phyloP scores from a whole-genome alignment of 2,113 vertebrate genomes.

The Chaetodon trifascialis region DNA sequence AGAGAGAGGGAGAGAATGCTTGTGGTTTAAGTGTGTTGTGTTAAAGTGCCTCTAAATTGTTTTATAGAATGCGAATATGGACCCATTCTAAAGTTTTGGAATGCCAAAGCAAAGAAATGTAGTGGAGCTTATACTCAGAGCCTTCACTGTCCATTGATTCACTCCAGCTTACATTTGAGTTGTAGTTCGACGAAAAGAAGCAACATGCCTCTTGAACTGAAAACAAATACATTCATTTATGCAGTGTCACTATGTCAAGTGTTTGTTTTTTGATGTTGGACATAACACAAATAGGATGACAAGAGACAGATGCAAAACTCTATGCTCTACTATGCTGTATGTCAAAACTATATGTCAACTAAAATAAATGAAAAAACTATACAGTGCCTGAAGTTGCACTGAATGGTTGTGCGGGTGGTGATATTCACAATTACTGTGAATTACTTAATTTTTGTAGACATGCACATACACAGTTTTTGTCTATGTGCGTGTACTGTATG shows the following conservation, averaged over 20 bases:
- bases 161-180: background rate
- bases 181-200: background rate
- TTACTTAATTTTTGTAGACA: background rate
- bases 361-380: too few relatives aligned
- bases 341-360: too few relatives aligned
- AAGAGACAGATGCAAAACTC: background rate
- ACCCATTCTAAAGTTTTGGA: conserved; percentile 18
- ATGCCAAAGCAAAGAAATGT: conserved; percentile 50
- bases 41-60: conserved; percentile 20
- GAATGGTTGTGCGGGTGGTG: background rate
- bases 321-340: too few relatives aligned
- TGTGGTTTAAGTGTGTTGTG: conserved; percentile 25
- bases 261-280: background rate
- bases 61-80: conserved; percentile 52
- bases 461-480: too few relatives aligned
- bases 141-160: background rate
- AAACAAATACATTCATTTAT: background rate
- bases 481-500: background rate
- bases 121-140: conserved; percentile 20
- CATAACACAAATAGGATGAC: background rate
- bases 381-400: too few relatives aligned
- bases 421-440: background rate
- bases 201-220: background rate
- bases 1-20: background rate
- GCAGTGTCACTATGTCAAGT: background rate